Base-by-base conservation (phyloP, 2,888 invertebrate species). In the Hypselothyrea guttata region DNA sequence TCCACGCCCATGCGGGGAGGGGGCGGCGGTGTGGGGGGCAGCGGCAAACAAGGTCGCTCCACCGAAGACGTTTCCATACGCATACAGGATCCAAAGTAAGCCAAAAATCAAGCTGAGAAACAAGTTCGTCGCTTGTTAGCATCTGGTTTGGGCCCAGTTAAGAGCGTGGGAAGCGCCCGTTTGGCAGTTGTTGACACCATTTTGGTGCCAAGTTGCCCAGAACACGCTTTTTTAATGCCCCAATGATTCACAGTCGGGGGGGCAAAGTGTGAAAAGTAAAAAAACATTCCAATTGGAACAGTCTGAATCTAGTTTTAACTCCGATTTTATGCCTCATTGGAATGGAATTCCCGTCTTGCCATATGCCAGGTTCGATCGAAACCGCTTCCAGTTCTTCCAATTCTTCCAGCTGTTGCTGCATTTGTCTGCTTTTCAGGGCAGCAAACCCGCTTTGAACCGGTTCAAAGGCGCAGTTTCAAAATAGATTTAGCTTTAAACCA, bases 1-100 rank as follows among this genome's bases (percentile, higher is more conserved):
- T 92, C 94, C 81, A 93, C 94, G 68, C 94, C 94, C 81, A 91
- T 94, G 84, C 91, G 92, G 72, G 91, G 92, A 49, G 91, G 74
- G 84, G 91, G 92, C 72, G 91, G 92, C 49, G 91, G 74, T 44
- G 58, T 62, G 34, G 57, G 91, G 46, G 91, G 78, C 42, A 57
- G 62, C 22, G 46, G 71, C 38, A 84, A 84, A 82, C 84, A 92
- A 86, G 91, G 91, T 69, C 89, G 91, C 76, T 90, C 91, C 61
- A 90, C 91, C 60, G 91, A 92, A 74, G 92, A 93, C 83, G 91
- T 91, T 42, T 89, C 91, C 71, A 91, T 91, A 62, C 90, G 90
- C 76, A 91, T 92, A 81, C 91, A 92, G 78, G 90, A 90, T 86
- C 88, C 89, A 60, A 90, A 89, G 90, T 90, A 83, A 89, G 88